Evolutionary conservation across 2,797 vertebrate species (phyloP), one percentile per base, ranked within the genome.

Genomic region (Tachyglossus aculeatus): DNA sequence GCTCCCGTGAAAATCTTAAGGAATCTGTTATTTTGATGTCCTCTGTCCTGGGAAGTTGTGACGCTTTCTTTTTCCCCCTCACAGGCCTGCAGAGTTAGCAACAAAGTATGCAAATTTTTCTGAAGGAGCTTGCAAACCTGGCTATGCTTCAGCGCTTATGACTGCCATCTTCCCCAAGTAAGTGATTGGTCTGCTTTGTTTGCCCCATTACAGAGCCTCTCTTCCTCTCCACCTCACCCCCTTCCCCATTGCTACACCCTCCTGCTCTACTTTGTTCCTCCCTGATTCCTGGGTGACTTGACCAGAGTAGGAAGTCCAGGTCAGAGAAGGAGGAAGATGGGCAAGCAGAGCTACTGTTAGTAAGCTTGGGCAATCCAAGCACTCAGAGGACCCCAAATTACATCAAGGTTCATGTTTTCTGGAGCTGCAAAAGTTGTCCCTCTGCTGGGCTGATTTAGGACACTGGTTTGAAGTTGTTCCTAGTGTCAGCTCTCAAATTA

Each of bases 21-120:
- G n/a, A n/a, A n/a, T n/a, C n/a, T n/a, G n/a, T n/a, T n/a, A n/a
- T n/a, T n/a, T 64, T 77, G 9, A 12, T 18, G 50, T 11, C 61
- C 81, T 6, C 7, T 67, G 59, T 37, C 53, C 67, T 62, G 43
- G 40, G 69, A 43, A 73, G 29, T 64, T 48, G 24, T 89, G 58
- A 90, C 80, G n/a, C n/a, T 69, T 40, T 86, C 44, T 59, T 1
- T 73, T 70, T 74, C 19, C 72, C 86, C 31, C 71, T 77, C 58
- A 29, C 75, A 98, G 96, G 90, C 93, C 96, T 87, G 90, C 84
- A 51, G 96, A 97, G 77, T 82, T 97, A 86, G 87, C 89, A 60
- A 95, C 93, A 81, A 96, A 95, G 86, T 97, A 96, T 40, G 94
- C 95, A 78, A 98, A 98, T 91, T 94, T 96, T 87, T 96, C 95